phyloP scores from a whole-genome alignment of 2,888 invertebrate species.

The Erebia aethiops region DNA sequence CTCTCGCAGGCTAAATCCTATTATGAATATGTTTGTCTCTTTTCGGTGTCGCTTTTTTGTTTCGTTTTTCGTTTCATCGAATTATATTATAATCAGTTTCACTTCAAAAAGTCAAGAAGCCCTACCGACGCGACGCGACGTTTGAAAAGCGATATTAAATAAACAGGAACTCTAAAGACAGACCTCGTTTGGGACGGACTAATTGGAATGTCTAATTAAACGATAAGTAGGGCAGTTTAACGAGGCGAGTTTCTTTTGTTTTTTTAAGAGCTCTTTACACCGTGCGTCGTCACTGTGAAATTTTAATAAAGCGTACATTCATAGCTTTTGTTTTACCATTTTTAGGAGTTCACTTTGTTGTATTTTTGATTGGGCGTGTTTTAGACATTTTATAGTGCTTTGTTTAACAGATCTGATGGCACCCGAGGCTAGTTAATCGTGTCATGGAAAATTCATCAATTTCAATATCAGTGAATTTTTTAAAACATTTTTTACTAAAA shows the following conservation, averaged over 20 bases:
- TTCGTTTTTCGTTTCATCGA: too few relatives aligned
- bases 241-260: slow-evolving; percentile 6
- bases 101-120: too few relatives aligned
- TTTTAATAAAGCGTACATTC: slow-evolving; percentile 9
- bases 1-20: too few relatives aligned
- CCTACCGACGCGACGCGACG: background rate
- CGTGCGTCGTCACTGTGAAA: slow-evolving; percentile 7
- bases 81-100: too few relatives aligned
- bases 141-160: background rate
- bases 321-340: slow-evolving; percentile 5
- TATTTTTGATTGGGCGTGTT: background rate
- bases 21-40: too few relatives aligned
- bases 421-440: too few relatives aligned
- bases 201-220: slow-evolving; percentile 19
- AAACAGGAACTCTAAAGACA: background rate
- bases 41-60: too few relatives aligned
- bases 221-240: slow-evolving; percentile 15
- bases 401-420: background rate
- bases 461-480: too few relatives aligned
- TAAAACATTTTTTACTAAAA: too few relatives aligned
- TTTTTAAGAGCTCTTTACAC: slow-evolving; percentile 13
- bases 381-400: background rate
- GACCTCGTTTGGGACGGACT: background rate
- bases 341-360: slow-evolving; percentile 8
- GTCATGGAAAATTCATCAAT: too few relatives aligned